phyloP scores from a whole-genome alignment of 2,113 vertebrate species.

The Perca schrenkii region DNA sequence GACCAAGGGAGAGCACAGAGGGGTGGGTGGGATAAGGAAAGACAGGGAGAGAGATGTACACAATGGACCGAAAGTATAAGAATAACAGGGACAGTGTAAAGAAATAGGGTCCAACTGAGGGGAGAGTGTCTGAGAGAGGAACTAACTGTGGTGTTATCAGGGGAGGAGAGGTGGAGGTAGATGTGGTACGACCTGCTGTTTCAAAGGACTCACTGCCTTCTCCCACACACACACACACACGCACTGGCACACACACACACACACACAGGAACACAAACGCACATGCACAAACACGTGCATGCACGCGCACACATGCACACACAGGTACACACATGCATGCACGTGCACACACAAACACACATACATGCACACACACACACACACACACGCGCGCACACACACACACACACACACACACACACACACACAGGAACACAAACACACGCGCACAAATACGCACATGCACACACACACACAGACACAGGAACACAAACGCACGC shows the following conservation, averaged over 20 bases:
- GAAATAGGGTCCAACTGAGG: background rate
- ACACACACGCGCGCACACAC: too few relatives aligned
- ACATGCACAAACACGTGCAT: too few relatives aligned
- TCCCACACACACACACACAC: slow-evolving; percentile 15
- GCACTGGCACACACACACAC: background rate
- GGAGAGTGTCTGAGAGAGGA: slow-evolving; percentile 55
- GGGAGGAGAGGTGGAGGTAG: slow-evolving; percentile 59
- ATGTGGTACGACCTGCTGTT: slow-evolving; percentile 48
- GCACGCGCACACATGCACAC: fast-evolving
- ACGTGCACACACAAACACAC: too few relatives aligned
- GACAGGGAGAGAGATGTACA: slow-evolving; percentile 15
- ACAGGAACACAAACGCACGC: too few relatives aligned
- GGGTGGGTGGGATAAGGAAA: slow-evolving; percentile 6
- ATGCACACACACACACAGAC: fast-evolving
- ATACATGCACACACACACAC: background rate
- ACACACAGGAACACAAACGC: too few relatives aligned
- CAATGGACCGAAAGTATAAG: slow-evolving; percentile 11
- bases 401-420: background rate
- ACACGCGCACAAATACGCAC: fast-evolving
- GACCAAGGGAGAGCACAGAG: slow-evolving; percentile 40
- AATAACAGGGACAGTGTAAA: background rate
- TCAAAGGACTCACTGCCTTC: slow-evolving; percentile 45
- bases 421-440: too few relatives aligned
- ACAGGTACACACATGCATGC: fast-evolving
- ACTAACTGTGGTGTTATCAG: slow-evolving; percentile 54